Conservation (phyloP, 2,888 invertebrate genomes). For the Chloroclysta siterata region DNA sequence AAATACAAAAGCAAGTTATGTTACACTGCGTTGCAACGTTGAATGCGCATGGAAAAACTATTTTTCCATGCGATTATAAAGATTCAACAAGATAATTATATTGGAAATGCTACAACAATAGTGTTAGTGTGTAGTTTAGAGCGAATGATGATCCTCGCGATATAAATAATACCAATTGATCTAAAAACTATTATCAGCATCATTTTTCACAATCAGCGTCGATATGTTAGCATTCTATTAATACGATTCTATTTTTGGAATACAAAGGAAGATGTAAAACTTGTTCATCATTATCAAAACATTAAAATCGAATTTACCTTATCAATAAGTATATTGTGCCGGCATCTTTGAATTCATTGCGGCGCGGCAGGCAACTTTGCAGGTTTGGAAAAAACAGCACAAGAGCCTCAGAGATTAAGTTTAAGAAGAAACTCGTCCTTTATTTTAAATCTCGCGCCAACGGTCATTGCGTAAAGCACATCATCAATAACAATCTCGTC, state of each 20-base stretch:
- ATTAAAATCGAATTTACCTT: slow-evolving; percentile 8
- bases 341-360: neutral
- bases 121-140: no score
- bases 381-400: no score
- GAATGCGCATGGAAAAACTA: no score
- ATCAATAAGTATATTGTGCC: neutral
- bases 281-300: slow-evolving; percentile 16
- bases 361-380: no score
- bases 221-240: slow-evolving; percentile 9
- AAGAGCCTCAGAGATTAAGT: no score
- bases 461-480: slow-evolving; percentile 43
- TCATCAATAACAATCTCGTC: slow-evolving; percentile 57
- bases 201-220: slow-evolving; percentile 11
- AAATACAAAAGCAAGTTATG: no score
- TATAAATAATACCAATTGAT: no score
- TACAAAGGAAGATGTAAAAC: slow-evolving; percentile 15
- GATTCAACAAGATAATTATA: no score
- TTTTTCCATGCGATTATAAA: no score
- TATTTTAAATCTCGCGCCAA: slow-evolving; percentile 9
- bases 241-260: slow-evolving; percentile 15
- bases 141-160: no score
- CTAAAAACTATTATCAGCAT: neutral
- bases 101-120: no score
- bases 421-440: neutral
- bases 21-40: no score